Percentiles rank a stretch among this genome's conserved stretches.
Conservation (phyloP, 2,888 invertebrate species). For the Agrochola macilenta region DNA sequence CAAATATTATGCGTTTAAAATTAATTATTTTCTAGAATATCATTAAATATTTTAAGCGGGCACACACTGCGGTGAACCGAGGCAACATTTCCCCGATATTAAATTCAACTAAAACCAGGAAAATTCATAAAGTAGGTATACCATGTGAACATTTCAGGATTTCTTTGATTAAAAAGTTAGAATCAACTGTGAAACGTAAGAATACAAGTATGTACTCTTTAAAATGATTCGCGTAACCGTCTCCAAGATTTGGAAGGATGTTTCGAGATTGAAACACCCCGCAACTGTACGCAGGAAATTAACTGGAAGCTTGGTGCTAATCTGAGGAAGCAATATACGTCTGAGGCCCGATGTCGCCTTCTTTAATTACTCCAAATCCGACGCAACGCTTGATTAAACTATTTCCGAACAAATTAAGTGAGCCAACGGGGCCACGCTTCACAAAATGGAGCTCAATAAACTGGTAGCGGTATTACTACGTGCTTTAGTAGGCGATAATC, state of each 20-base stretch:
- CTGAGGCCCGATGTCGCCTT: slow-evolving; percentile 73
- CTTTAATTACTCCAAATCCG: slow-evolving; percentile 82
- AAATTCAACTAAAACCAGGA: slow-evolving; percentile 15
- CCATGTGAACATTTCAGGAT: not conserved
- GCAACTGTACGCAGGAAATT: slow-evolving; percentile 82
- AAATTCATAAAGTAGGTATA: slow-evolving; percentile 3
- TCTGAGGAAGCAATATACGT: slow-evolving; percentile 83
- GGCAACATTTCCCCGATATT: slow-evolving; percentile 24
- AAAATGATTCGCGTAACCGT: slow-evolving; percentile 21
- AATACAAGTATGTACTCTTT: slow-evolving; percentile 34
- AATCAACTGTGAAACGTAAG: slow-evolving; percentile 12
- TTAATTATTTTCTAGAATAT: slow-evolving; percentile 49
- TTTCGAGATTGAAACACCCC: slow-evolving; percentile 71
- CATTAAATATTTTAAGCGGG: slow-evolving; percentile 48
- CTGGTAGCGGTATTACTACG: slow-evolving; percentile 55
- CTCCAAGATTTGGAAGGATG: slow-evolving; percentile 66
- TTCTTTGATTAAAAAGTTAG: slow-evolving; percentile 10
- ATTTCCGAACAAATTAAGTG: slow-evolving; percentile 79
- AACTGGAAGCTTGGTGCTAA: slow-evolving; percentile 81
- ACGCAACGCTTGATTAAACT: slow-evolving; percentile 80
- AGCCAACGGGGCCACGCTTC: slow-evolving; percentile 65
- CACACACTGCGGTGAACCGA: slow-evolving; percentile 30
- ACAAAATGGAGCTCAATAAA: slow-evolving; percentile 69
- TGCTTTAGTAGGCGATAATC: slow-evolving; percentile 57
- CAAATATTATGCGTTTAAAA: slow-evolving; percentile 48